Evolutionary conservation across 2,113 vertebrate species (phyloP).

Genomic region (Eulemur rufifrons): DNA sequence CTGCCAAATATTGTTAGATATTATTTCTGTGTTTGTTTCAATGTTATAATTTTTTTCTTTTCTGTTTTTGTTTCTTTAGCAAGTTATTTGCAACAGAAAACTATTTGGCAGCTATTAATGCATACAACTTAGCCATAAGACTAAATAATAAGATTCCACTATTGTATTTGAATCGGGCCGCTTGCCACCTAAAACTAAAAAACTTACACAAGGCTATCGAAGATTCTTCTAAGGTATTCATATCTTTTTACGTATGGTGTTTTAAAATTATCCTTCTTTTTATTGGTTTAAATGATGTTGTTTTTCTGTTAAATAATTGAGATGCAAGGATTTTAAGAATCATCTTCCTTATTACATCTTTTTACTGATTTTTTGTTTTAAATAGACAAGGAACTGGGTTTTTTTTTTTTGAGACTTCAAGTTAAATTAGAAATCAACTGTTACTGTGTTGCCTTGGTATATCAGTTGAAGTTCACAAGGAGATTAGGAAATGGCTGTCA

Average conservation of each 20-base stretch:
- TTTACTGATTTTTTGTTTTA: background rate
- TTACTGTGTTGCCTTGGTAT: background rate
- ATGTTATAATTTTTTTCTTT: conserved; percentile 35
- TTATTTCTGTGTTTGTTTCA: conserved; percentile 1
- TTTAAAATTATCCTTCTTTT: conserved; percentile 20
- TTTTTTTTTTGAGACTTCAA: background rate
- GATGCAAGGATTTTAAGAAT: background rate
- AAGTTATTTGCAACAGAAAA: conserved; percentile 91
- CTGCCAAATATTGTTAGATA: background rate
- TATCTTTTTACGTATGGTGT: background rate
- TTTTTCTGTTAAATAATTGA: conserved; percentile 25
- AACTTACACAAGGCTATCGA: conserved; percentile 95
- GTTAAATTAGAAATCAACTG: background rate
- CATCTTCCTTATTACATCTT: background rate
- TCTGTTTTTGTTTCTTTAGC: conserved; percentile 82
- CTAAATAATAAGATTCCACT: conserved; percentile 89
- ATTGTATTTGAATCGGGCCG: conserved; percentile 94
- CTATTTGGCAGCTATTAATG: conserved; percentile 92
- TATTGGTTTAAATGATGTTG: conserved; percentile 22
- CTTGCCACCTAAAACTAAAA: conserved; percentile 94
- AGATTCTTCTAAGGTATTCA: conserved; percentile 92
- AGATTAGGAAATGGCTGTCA: conserved; percentile 15
- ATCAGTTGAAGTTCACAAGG: background rate
- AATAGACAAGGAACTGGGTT: background rate
- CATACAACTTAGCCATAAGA: conserved; percentile 91